Evolutionary conservation across 2,113 vertebrate species (phyloP), one percentile per base, ranked within the genome.

Genomic region (Todiramphus chloris): DNA sequence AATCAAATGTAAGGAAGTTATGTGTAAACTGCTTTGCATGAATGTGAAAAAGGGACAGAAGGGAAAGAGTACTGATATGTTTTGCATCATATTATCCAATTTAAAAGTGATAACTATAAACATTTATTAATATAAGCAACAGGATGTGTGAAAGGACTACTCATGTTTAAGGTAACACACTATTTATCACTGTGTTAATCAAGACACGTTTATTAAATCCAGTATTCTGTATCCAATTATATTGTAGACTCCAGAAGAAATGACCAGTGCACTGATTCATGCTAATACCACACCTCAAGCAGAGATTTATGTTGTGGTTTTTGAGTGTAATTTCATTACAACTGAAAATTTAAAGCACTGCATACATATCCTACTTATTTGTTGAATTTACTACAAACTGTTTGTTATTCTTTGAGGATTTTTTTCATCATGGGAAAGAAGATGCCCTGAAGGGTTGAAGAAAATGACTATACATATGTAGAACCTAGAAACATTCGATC

Each of bases 381-480:
- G 14, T 66, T 75, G 75, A 83, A 92, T 84, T 95, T 90, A 94
- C 74, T 83, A 83, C 80, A 94, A 87, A 91, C 82, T 94, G 62
- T 91, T 95, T 87, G 75, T 94, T 94, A 90, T 74, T 83, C 83
- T 83, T 74, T 28, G 50, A 93, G 3, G 1, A 81, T 69, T 60
- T 94, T 94, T 89, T 96, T 94, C 88, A 80, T 95, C 63, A 20
- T 46, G 48, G 62, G 64, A 96, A 92, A 51, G 62, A 87, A 90
- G 50, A 83, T 96, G 91, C 92, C 97, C 91, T 0, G 43, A 93
- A 96, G 96, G 82, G 39, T 18, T 92, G 91, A 93, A 83, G 20
- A 93, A 66, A 87, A 70, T 79, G 70, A 89, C 33, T 73, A 92
- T 94, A 90, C 67, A 93, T 81, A 94, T 75, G 79, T 81, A 91